Evolutionary conservation across 2,888 invertebrate genomes (phyloP), one percentile per base, ranked within the genome.

Genomic region (Brachyopa scutellaris): DNA sequence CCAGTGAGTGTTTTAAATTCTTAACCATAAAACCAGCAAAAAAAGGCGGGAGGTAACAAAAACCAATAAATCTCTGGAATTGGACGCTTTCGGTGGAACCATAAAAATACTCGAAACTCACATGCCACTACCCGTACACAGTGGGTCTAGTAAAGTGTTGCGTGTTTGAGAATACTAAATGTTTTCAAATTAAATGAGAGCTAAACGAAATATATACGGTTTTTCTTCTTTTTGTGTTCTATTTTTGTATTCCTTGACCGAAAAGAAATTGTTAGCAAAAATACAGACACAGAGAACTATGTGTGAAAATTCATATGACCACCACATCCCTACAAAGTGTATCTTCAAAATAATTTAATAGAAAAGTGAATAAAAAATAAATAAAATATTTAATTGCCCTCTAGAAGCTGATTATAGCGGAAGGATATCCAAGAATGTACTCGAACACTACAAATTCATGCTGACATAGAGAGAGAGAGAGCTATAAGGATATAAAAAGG

Each of bases 101-200:
- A 80, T 80, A 69, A 79, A 78, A 78, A 66, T 59, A n/a, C 53
- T 21, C 47, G 4, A 6, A 61, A 9, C 49, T 55, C 36, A 55
- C 74, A 55, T 74, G 29, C 62, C 45, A 61, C 38, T 38, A 36
- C 17, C 49, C 36, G 7, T 21, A 19, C 45, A 45, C 40, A 7
- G 61, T 31, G n/a, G 5, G 38, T 45, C 47, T 36, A 51, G 49
- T 57, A 55, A 69, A 76, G 69, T 51, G 69, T 80, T 76, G 80
- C 80, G 76, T 82, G 80, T 21, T 53, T 26, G 11, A 49, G 23
- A 64, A 57, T 64, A 82, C 70, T 82, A 64, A 82, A 82, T 59
- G 74, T 76, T 80, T 69, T 74, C 33, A 76, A 80, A 80, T 76
- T 80, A 80, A 80, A 80, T 69, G 76, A 57, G 69, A 74, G 42